Evolutionary conservation across 2,888 invertebrate species (phyloP), one percentile per base, ranked within the genome.

Genomic region (Halictus ligatus): DNA sequence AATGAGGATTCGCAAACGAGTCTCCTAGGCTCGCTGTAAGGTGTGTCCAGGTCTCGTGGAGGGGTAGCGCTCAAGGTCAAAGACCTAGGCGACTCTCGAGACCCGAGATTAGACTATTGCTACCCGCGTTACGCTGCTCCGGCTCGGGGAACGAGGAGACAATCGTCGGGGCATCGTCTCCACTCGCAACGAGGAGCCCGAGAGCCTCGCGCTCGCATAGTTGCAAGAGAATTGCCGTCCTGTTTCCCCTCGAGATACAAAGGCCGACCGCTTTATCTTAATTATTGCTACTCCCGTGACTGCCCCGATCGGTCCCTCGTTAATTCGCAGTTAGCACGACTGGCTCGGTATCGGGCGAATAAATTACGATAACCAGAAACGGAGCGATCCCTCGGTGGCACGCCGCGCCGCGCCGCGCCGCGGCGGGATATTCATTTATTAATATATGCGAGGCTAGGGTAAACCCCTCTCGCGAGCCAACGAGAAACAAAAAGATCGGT

Each of bases 201-300:
- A 15, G 54, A 54, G 10, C 35, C 54, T 10, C 54, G 54, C 21
- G 54, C 21, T 54, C 54, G 1, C n/a, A 13, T 29, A 64, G 15
- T 64, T 29, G 64, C 64, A 15, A 29, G 64, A 64, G 29, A 64
- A 25, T n/a, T 8, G 15, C 67, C 35, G 35, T 67, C 18, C 35
- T 35, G 67, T 67, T 67, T 67, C 35, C 3, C 67, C 67, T 8
- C 21, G 29, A 40, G 50, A 75, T 77, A 86, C 77, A 88, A 86
- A 81, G 76, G 73, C 71, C 81, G 71, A 12, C 25, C 78, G 75
- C n/a, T 83, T 89, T 89, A 89, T 86, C 85, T 86, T 83, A 89
- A 89, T 89, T 88, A 83, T 83, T 75, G 76, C 80, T 86, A 81
- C 84, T 78, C 79, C 80, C 82, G 81, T 74, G 67, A 81, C 40